A percentile compares a stretch with the other conserved stretches of the same genome.
phyloP scores from a whole-genome alignment of 1,140 invertebrate genomes.

The Halesus radiatus region DNA sequence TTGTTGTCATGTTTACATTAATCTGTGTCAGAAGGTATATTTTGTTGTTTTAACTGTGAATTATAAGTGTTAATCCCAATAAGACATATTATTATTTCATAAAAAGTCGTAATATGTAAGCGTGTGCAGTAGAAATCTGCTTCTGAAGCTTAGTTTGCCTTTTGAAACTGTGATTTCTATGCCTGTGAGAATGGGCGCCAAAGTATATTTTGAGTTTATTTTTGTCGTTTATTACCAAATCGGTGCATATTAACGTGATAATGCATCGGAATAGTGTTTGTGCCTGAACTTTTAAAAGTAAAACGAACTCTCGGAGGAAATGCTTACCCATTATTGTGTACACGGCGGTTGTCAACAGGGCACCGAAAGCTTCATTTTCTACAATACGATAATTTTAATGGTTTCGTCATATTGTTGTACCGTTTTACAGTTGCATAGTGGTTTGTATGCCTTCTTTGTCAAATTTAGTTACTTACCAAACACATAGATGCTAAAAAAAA shows the following conservation, averaged over 20 bases:
- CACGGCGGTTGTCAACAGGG: conserved; percentile 20
- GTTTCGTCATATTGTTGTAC: background rate
- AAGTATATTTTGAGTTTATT: conserved; percentile 60
- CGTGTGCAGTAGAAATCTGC: background rate
- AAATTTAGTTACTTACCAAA: no score
- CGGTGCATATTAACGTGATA: no score
- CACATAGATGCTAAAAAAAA: no score
- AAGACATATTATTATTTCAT: background rate
- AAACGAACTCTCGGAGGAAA: no score
- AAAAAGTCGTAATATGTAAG: background rate
- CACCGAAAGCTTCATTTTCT: conserved; percentile 60
- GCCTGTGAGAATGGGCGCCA: conserved; percentile 66
- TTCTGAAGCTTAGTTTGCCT: conserved; percentile 26
- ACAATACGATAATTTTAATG: conserved; percentile 5
- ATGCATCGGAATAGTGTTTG: no score
- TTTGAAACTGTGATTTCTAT: conserved; percentile 42
- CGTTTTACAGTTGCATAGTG: background rate
- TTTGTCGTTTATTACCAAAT: conserved; percentile 3
- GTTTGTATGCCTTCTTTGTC: background rate
- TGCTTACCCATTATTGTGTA: no score
- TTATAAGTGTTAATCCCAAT: background rate
- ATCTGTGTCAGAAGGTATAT: conserved; percentile 65
- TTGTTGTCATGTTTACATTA: conserved; percentile 72
- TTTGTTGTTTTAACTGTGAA: conserved; percentile 13
- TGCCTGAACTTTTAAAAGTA: no score